These are phyloP conservation scores for Ameiurus melas DNA, from an alignment of 2,113 vertebrate genomes.

Conservation along the genomic window DNA sequence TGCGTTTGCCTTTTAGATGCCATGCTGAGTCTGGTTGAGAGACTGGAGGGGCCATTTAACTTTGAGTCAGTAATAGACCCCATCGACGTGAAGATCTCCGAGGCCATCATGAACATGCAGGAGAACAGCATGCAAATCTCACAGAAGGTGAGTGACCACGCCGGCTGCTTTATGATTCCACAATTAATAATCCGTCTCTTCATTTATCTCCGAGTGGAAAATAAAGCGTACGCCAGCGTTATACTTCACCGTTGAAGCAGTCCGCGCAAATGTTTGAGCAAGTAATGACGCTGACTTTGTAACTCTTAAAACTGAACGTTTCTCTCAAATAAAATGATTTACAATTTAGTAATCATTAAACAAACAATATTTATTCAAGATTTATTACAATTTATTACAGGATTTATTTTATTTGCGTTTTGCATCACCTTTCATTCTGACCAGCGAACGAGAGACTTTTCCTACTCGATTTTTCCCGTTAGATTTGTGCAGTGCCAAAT, in stretches of 20 bases:
- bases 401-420: background rate
- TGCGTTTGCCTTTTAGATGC: constrained; percentile 75
- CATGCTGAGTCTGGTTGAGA: constrained; percentile 88
- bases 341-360: background rate
- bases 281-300: background rate
- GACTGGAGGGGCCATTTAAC: constrained; percentile 95
- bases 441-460: background rate
- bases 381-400: background rate
- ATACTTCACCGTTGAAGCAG: background rate
- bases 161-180: background rate
- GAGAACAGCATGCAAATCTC: constrained; percentile 97
- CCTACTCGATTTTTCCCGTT: background rate
- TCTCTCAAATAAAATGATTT: background rate
- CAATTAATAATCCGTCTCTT: background rate
- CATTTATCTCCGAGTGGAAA: background rate
- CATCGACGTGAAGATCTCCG: constrained; percentile 96
- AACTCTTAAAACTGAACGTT: background rate
- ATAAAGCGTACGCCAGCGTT: background rate
- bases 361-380: background rate
- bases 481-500: background rate
- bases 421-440: background rate
- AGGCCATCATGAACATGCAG: constrained; percentile 99
- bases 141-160: constrained; percentile 79
- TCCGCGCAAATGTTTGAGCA: background rate
- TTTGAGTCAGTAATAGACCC: constrained; percentile 96